Evolutionary conservation across 2,888 invertebrate genomes (phyloP).

Genomic region (Eustalomyia histrio): DNA sequence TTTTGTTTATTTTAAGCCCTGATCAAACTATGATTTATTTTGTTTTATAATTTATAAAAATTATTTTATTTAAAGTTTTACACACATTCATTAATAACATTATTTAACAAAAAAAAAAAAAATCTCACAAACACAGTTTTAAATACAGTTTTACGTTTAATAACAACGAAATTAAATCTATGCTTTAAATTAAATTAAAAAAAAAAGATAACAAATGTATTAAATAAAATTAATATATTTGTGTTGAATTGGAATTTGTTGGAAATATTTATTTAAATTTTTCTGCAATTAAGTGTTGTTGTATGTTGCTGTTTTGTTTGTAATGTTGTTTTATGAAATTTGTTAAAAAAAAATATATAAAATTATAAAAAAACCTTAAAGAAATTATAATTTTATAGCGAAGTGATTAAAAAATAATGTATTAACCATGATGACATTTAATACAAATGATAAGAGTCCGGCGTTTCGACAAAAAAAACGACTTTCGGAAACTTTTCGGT

Average conservation of each 20-base stretch:
- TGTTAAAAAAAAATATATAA: slow-evolving; percentile 8
- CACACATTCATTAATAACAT: slow-evolving; percentile 61
- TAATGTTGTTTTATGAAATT: slow-evolving; percentile 40
- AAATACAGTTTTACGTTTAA: slow-evolving; percentile 65
- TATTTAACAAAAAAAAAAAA: slow-evolving; percentile 19
- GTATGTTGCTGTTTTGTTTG: slow-evolving; percentile 48
- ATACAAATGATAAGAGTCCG: too few species aligned
- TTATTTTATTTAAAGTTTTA: slow-evolving; percentile 30
- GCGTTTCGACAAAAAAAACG: too few species aligned
- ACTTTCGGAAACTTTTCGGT: too few species aligned
- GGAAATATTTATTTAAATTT: slow-evolving; percentile 16
- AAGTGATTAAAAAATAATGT: too few species aligned
- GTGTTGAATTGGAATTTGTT: slow-evolving; percentile 33
- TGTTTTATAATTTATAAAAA: not conserved
- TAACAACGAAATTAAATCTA: slow-evolving; percentile 35
- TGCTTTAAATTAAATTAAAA: slow-evolving; percentile 25
- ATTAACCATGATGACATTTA: too few species aligned
- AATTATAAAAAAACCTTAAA: not conserved
- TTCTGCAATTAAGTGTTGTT: slow-evolving; percentile 61
- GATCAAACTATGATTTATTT: slow-evolving; percentile 74
- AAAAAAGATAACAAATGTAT: slow-evolving; percentile 15
- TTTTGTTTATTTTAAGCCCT: slow-evolving; percentile 77
- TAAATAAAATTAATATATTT: slow-evolving; percentile 11
- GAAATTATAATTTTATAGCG: too few species aligned
- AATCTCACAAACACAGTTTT: slow-evolving; percentile 64